Conservation (phyloP, 2,888 invertebrate species). For the Cynaeus angustus region DNA sequence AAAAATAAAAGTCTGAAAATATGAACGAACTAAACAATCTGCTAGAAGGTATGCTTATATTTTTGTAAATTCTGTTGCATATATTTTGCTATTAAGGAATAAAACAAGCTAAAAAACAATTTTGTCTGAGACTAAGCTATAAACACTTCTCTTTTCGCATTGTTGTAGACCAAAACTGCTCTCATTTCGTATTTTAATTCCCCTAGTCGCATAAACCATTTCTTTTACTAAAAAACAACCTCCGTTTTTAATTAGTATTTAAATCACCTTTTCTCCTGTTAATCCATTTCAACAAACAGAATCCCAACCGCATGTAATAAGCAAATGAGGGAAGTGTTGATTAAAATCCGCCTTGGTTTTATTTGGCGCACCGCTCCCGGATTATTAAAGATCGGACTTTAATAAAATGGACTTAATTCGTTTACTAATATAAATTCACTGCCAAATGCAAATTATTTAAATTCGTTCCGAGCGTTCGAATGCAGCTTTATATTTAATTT, state of each 20-base stretch:
- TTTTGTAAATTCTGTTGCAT: no score
- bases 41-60: no score
- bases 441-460: conserved; percentile 62
- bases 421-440: conserved; percentile 58
- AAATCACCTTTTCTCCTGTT: conserved; percentile 17
- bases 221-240: background rate
- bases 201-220: background rate
- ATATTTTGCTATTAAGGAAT: no score
- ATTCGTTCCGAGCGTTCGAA: conserved; percentile 56
- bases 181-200: no score
- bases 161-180: no score
- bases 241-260: conserved; percentile 18
- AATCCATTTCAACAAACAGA: conserved; percentile 4
- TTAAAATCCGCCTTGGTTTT: conserved; percentile 32
- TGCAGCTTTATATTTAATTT: conserved; percentile 63
- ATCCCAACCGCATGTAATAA: conserved; percentile 22
- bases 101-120: no score
- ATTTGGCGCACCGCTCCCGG: conserved; percentile 19
- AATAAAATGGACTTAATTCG: conserved; percentile 57
- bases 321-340: conserved; percentile 30
- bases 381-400: conserved; percentile 48
- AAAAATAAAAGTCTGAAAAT: no score
- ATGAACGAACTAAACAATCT: no score
- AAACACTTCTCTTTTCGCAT: no score
- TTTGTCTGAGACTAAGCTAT: no score